Base-by-base conservation (phyloP, 2,797 vertebrate genomes). In the Sebastes flavidus region DNA sequence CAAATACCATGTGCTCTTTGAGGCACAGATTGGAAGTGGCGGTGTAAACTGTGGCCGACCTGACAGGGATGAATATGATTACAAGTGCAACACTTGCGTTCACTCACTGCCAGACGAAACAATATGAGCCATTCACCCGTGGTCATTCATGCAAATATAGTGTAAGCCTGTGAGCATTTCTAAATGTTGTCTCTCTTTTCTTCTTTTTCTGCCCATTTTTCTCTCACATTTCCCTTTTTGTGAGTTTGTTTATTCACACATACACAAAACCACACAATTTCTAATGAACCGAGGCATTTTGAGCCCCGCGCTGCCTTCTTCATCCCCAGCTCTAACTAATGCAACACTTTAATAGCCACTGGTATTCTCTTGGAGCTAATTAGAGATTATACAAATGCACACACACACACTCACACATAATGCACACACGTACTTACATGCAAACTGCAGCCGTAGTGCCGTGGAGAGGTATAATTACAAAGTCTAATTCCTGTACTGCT, bases 401-500 rank as follows among this genome's bases (percentile, higher is more conserved):
- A 34, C 67, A 72, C 30, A 75, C 34, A 60, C 54, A 77, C 66
- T 52, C 32, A 60, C 61, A 54, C 66, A 72, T 60, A 63, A 49
- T 49, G 46, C 77, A 34, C 67, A 72, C 27, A 38, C 72, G 68
- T 10, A 81, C 75, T 80, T 75, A 84, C 86, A 79, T 74, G 75
- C 77, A 83, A 84, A 83, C 68, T 59, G 78, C 73, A 74, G 46
- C 75, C 80, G 38, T 73, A 60, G 52, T 78, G 71, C 88, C 34
- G 10, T 55, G 72, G 77, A 89, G 88, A 88, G 83, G 75, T 91
- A 70, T 92, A 88, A 94, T 95, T 94, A 93, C 88, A 93, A 95
- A 94, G 89, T 94, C 92, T 94, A 93, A 94, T 94, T 92, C 82
- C 71, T 90, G 84, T 77, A 85, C 83, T 34, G 69, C 83, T 93